A percentile compares a stretch with the other conserved stretches of the same genome.
Evolutionary conservation across 2,888 invertebrate genomes (phyloP).

Genomic region (Diogma glabrata): DNA sequence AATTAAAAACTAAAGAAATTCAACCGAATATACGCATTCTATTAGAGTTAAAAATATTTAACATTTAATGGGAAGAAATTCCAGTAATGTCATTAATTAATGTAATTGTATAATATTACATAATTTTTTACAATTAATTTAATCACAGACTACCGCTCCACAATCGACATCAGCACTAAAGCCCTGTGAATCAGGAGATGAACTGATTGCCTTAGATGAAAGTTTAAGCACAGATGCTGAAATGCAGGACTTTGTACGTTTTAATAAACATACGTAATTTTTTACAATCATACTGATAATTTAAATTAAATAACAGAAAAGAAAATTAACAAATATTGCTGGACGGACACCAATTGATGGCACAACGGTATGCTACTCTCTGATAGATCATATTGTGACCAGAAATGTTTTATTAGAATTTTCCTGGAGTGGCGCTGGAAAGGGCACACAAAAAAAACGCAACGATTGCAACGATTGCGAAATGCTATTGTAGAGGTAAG

Average conservation of each 20-base stretch:
- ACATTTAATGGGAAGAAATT: neutral
- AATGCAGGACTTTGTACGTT: neutral
- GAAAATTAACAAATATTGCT: neutral
- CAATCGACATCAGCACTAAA: neutral
- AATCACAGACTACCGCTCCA: neutral
- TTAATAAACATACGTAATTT: neutral
- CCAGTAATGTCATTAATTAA: neutral
- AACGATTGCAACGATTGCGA: neutral
- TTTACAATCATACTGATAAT: neutral
- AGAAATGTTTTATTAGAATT: slow-evolving; percentile 2
- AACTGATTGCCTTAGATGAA: neutral
- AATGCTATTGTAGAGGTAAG: neutral
- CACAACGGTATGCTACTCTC: neutral
- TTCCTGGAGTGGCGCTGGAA: neutral
- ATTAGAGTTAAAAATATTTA: neutral
- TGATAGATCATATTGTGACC: neutral
- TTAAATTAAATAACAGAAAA: neutral
- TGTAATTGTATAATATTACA: neutral
- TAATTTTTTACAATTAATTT: no score
- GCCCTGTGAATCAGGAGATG: neutral
- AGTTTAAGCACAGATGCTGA: neutral
- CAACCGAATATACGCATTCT: neutral
- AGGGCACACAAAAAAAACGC: neutral
- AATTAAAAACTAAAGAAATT: neutral
- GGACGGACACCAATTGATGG: neutral